A percentile compares a stretch with the other conserved stretches of the same genome.
phyloP scores from a whole-genome alignment of 2,797 vertebrate species.

The Gambelia wislizenii region DNA sequence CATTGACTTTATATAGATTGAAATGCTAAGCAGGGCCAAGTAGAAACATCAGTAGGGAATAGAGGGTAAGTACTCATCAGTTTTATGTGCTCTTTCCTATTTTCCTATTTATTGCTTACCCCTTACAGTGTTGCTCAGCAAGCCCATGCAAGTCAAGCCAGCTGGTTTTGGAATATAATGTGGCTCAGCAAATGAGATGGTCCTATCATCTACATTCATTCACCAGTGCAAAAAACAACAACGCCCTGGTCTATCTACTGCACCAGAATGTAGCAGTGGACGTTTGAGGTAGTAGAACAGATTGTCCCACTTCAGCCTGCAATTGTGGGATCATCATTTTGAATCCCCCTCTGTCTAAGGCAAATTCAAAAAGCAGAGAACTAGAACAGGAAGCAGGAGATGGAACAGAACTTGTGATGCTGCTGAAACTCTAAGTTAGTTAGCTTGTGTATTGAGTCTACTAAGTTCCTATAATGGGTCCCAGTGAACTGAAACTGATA shows the following conservation, averaged over 20 bases:
- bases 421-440: not conserved
- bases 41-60: conserved; percentile 74
- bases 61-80: conserved; percentile 69
- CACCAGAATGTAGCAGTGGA: not conserved
- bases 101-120: conserved; percentile 76
- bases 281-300: not conserved
- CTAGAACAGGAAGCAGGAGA: not conserved
- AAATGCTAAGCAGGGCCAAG: conserved; percentile 79
- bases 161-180: conserved; percentile 18
- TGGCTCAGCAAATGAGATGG: conserved; percentile 20
- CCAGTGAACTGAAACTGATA: not conserved
- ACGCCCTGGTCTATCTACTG: not conserved
- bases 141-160: conserved; percentile 27
- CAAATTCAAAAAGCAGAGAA: not conserved
- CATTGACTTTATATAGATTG: conserved; percentile 80
- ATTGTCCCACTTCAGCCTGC: not conserved
- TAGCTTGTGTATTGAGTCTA: not conserved
- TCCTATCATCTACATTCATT: not conserved
- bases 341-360: not conserved
- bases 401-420: too few relatives aligned
- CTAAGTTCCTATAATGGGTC: too few relatives aligned
- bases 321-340: not conserved
- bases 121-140: conserved; percentile 70
- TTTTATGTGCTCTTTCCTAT: conserved; percentile 75
- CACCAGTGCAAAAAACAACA: not conserved